These are phyloP conservation scores for Buathra laborator DNA, from an alignment of 2,888 invertebrate species.

Conservation along the genomic window DNA sequence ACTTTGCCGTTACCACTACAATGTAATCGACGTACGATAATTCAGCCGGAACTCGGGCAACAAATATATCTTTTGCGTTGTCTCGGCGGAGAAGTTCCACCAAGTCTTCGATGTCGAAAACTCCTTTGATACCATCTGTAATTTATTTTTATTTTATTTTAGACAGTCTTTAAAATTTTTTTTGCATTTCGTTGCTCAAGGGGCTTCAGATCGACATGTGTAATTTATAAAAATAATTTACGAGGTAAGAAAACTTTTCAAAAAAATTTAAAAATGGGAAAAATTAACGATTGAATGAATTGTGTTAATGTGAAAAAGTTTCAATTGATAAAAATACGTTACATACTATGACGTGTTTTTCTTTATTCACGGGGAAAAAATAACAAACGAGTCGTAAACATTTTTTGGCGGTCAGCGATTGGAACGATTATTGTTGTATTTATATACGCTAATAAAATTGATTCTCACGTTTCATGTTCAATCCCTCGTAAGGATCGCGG, in stretches of 20 bases:
- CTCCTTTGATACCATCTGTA: conserved; percentile 93
- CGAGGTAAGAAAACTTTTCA: too few species aligned
- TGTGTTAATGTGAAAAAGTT: too few species aligned
- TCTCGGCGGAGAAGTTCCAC: conserved; percentile 91
- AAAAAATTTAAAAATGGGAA: too few species aligned
- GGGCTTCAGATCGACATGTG: conserved; percentile 1
- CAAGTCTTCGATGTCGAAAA: conserved; percentile 95
- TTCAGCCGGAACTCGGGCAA: conserved; percentile 90
- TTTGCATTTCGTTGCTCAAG: neutral
- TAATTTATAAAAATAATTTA: neutral
- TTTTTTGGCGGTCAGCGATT: too few species aligned
- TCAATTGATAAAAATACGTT: too few species aligned
- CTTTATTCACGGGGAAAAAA: too few species aligned
- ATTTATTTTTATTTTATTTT: neutral
- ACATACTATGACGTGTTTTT: too few species aligned
- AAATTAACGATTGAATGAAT: too few species aligned
- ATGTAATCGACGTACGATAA: conserved; percentile 94
- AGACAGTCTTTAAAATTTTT: neutral
- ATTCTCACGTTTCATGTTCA: conserved; percentile 87
- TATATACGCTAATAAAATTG: neutral
- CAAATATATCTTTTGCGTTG: conserved; percentile 93
- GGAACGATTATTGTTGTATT: conserved; percentile 22
- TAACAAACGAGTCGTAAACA: too few species aligned
- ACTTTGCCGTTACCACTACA: conserved; percentile 92
- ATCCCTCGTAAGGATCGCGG: conserved; percentile 89